A percentile compares a stretch with the other conserved stretches of the same genome.
phyloP scores from a whole-genome alignment of 2,797 vertebrate genomes.

The Otolemur crassicaudatus region DNA sequence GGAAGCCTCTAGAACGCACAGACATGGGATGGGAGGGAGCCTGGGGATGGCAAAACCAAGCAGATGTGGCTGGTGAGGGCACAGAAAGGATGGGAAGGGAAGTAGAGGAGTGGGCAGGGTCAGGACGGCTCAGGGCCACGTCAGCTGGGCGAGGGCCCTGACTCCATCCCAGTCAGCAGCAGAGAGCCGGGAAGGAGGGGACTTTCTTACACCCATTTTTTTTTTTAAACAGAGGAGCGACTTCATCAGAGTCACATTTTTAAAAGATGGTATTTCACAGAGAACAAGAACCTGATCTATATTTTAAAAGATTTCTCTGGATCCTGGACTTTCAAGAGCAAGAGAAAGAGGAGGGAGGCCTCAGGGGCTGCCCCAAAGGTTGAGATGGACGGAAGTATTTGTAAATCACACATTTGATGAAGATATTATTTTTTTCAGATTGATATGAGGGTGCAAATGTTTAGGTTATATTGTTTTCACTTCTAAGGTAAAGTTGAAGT shows the following conservation, averaged over 20 bases:
- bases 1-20: too few species aligned
- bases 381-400: neutral
- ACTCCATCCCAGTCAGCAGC: neutral
- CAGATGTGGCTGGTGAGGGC: rapidly evolving
- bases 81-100: neutral
- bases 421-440: too few species aligned
- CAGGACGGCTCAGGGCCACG: too few species aligned
- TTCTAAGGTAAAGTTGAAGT: too few species aligned
- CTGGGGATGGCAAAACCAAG: neutral
- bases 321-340: neutral
- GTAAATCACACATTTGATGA: neutral
- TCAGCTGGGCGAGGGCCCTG: rapidly evolving
- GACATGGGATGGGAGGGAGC: neutral
- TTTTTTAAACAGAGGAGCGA: neutral
- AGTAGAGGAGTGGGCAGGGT: too few species aligned
- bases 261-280: neutral
- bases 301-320: neutral
- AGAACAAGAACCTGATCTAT: neutral
- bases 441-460: too few species aligned
- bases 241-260: neutral
- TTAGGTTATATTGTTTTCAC: too few species aligned
- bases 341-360: neutral
- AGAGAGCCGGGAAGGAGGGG: neutral
- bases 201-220: neutral
- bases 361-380: rapidly evolving